Evolutionary conservation across 2,113 vertebrate genomes (phyloP).

Genomic region (Notechis scutatus): DNA sequence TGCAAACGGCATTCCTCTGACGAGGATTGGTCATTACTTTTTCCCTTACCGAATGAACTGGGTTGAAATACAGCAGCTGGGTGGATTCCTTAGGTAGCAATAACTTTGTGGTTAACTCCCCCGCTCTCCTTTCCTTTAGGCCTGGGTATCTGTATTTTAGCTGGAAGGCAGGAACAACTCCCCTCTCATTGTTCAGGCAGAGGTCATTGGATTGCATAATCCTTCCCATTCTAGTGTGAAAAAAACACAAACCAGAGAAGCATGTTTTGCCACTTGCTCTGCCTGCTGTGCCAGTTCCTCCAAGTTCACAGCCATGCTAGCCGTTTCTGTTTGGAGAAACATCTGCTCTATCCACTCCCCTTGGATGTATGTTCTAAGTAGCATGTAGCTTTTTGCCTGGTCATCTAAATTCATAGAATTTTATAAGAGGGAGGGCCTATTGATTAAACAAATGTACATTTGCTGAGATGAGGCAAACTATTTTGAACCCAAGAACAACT

Average conservation of each 20-base stretch:
- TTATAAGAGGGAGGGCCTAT: neutral
- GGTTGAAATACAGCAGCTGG: neutral
- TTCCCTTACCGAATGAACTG: neutral
- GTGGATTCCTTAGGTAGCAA: neutral
- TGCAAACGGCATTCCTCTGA: neutral
- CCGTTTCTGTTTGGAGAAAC: neutral
- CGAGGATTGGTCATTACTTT: neutral
- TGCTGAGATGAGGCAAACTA: neutral
- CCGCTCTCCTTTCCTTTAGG: neutral
- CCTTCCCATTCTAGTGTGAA: neutral
- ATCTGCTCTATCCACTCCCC: neutral
- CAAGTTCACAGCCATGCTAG: neutral
- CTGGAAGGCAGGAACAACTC: neutral
- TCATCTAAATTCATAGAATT: neutral
- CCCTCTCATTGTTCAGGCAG: neutral
- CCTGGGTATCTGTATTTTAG: neutral
- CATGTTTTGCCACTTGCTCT: neutral
- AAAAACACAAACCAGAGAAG: neutral
- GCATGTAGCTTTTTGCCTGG: neutral
- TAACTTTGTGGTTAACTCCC: neutral
- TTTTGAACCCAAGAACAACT: too few species aligned
- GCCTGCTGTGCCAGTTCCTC: neutral
- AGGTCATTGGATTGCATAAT: slow-evolving; percentile 7
- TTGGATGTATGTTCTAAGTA: neutral
- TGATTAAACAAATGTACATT: neutral